A percentile compares a stretch with the other conserved stretches of the same genome.
Evolutionary conservation across 2,113 vertebrate genomes (phyloP).

Genomic region (Crotalus viridis): DNA sequence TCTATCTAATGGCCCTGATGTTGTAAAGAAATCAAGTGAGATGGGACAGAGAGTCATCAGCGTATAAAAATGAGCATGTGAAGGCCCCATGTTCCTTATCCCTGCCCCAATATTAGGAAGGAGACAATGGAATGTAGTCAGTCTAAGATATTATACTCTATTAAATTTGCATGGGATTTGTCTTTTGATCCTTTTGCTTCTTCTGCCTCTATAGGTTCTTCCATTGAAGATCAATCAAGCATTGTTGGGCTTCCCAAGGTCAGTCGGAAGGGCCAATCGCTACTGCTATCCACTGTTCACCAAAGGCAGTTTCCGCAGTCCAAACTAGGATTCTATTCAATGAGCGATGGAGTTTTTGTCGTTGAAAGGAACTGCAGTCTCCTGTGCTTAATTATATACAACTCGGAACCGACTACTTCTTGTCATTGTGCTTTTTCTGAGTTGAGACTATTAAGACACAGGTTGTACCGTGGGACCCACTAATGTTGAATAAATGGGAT

Average conservation of each 20-base stretch:
- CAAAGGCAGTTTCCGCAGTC: background rate
- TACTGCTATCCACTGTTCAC: background rate
- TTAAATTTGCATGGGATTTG: background rate
- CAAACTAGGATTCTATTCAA: background rate
- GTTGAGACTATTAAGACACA: background rate
- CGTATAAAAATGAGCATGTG: background rate
- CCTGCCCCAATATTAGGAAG: background rate
- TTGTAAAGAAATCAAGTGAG: background rate
- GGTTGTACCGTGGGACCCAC: background rate
- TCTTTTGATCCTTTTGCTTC: no score
- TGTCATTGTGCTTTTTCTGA: background rate
- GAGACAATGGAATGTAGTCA: background rate
- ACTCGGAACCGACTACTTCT: no score
- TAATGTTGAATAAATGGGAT: background rate
- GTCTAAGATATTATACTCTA: background rate
- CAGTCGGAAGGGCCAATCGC: background rate
- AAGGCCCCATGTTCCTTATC: background rate
- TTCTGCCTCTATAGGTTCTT: background rate
- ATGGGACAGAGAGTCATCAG: background rate
- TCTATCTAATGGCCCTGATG: background rate
- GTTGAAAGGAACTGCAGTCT: background rate
- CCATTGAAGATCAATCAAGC: background rate
- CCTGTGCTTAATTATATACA: background rate
- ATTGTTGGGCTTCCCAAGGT: background rate
- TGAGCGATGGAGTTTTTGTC: background rate